Percentiles rank a stretch among this genome's conserved stretches.
phyloP scores from a whole-genome alignment of 1,140 invertebrate genomes.

The Drosophila neocordata region DNA sequence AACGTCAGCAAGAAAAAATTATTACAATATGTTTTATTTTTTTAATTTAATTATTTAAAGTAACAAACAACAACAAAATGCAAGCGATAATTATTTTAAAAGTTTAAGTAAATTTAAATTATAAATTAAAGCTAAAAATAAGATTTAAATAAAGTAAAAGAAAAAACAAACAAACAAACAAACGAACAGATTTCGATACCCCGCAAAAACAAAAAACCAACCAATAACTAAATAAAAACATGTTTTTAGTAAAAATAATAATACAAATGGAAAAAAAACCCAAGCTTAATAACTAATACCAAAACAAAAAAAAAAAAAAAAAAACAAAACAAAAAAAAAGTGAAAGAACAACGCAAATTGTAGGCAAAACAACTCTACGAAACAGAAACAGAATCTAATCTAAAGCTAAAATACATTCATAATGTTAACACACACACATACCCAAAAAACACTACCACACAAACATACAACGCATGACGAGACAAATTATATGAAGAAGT shows the following conservation, averaged over 20 bases:
- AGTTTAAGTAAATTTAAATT: slow-evolving; percentile 83
- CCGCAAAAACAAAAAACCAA: slow-evolving; percentile 48
- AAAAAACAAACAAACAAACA: slow-evolving; percentile 68
- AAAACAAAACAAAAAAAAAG: slow-evolving; percentile 36
- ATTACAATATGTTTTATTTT: slow-evolving; percentile 77
- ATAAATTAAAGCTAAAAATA: slow-evolving; percentile 81
- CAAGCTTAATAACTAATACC: slow-evolving; percentile 51
- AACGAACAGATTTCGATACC: slow-evolving; percentile 54
- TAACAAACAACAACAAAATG: slow-evolving; percentile 74
- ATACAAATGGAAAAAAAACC: slow-evolving; percentile 50
- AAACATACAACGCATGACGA: slow-evolving; percentile 74
- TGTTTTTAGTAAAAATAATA: slow-evolving; percentile 71
- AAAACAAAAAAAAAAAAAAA: slow-evolving; percentile 40
- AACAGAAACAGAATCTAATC: slow-evolving; percentile 55
- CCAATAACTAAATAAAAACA: slow-evolving; percentile 64
- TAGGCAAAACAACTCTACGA: slow-evolving; percentile 18
- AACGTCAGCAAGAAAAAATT: slow-evolving; percentile 61
- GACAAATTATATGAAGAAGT: slow-evolving; percentile 69
- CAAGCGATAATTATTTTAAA: slow-evolving; percentile 83
- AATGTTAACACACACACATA: slow-evolving; percentile 36
- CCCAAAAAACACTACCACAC: slow-evolving; percentile 28
- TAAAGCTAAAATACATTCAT: slow-evolving; percentile 52
- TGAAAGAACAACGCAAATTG: slow-evolving; percentile 32
- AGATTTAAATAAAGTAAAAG: slow-evolving; percentile 82
- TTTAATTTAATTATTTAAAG: slow-evolving; percentile 83